Base-by-base conservation (phyloP, 2,888 invertebrate species). In the Cryptophagus acutangulus region DNA sequence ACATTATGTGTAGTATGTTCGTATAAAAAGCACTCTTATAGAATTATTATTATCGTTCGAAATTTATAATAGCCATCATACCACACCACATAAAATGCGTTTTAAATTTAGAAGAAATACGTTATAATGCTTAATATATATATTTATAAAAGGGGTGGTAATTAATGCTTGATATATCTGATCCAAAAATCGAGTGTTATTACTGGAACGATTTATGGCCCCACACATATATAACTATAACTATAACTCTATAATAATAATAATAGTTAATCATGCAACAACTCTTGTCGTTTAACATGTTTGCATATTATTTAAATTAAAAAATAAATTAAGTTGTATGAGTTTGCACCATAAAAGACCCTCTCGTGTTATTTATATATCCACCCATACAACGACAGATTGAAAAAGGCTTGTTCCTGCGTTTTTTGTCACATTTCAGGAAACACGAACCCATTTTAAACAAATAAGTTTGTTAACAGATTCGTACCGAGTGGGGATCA, bases 251-350 rank as follows among this genome's bases (percentile, higher is more conserved):
- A 29, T 16, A 8, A 47, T 56, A 56, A 55, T 58, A 58, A 58
- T 57, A 55, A 46, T 47, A 46, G 52, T 47, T 43, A 46, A 49
- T 47, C 58, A 57, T 58, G 57, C 58, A 48, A n/a, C n/a, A n/a
- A 58, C 40, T 50, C 46, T 41, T 52, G 56, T 55, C 57, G 54
- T 54, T 55, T 58, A 57, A 55, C 52, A 51, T 58, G 60, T 61
- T 59, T 58, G 59, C 59, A 61, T 61, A 58, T 59, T 57, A 61
- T 58, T 58, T 52, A 53, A 57, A 58, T 59, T 58, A 58, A 59
- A 61, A 61, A 58, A 59, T 58, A 58, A 61, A 62, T 62, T 61
- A 60, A 60, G 58, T 57, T 54, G 59, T 62, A 59, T 51, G 52
- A 43, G 44, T 46, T 49, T 40, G 48, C 41, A 41, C 49, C 57